These are phyloP conservation scores for Gavialis gangeticus DNA, from an alignment of 2,113 vertebrate species.

Conservation along the genomic window DNA sequence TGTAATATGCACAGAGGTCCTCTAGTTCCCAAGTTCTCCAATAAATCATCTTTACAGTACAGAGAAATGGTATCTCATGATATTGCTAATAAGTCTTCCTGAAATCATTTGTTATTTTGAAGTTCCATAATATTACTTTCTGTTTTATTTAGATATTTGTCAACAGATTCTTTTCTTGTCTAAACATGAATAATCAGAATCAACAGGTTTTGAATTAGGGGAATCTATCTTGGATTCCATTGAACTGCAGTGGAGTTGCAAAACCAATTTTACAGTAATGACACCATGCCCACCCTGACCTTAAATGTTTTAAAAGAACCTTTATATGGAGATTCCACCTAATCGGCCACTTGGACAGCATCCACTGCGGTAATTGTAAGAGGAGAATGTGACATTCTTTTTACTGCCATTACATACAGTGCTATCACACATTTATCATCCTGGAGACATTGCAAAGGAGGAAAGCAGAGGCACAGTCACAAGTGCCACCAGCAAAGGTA, in stretches of 20 bases:
- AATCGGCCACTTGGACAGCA: neutral
- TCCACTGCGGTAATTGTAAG: neutral
- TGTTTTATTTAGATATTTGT: neutral
- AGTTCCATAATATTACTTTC: neutral
- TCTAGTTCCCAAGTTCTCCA: neutral
- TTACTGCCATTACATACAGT: neutral
- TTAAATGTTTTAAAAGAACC: neutral
- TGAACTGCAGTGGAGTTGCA: neutral
- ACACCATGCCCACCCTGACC: neutral
- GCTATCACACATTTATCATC: neutral
- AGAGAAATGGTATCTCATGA: neutral
- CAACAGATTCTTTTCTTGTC: neutral
- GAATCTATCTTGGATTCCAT: neutral
- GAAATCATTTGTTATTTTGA: neutral
- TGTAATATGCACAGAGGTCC: too few relatives aligned
- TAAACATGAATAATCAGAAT: neutral
- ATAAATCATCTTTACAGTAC: neutral
- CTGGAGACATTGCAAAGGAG: neutral
- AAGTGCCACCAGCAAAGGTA: too few relatives aligned
- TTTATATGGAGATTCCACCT: neutral
- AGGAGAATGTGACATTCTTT: neutral
- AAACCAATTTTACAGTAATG: neutral
- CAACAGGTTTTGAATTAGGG: neutral
- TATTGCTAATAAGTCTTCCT: neutral
- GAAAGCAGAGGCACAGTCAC: neutral